Base-by-base conservation (phyloP, 2,888 invertebrate genomes). In the Imbricaverruca yamaguchii region DNA sequence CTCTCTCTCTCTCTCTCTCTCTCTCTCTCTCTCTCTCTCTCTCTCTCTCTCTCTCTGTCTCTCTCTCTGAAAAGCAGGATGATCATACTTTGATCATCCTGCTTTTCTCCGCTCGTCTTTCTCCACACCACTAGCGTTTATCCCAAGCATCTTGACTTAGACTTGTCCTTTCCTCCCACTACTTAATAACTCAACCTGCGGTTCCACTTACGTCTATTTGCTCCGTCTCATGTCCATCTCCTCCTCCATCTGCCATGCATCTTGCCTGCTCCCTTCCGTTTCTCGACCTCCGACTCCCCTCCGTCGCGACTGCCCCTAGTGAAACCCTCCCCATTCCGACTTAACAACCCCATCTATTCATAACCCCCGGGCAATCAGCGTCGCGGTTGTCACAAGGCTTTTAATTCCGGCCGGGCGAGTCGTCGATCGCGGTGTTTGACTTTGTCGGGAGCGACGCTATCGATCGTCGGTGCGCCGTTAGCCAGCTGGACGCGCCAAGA, bases 371-470 rank as follows among this genome's bases (percentile, higher is more conserved):
- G 74, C 21, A 74, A 74, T 74, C 74, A 74, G 74, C 74, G 74
- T 21, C 74, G 74, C 55, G 74, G 74, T 74, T 74, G 74, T 74
- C 74, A 74, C 74, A 55, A 55, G 74, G 74, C 74, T 74, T 74
- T 74, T 74, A 74, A 74, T 74, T 74, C 74, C 21, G 74, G 53
- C 53, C 55, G 74, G 15, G 53, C 53, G 74, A 13, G 74, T 74
- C 74, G 74, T 74, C 74, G 74, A 74, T 74, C 74, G 74, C 21
- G 55, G 74, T 55, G 74, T 74, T 74, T 74, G 74, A 74, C 74
- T 74, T 55, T 55, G 74, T 8, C 74, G 74, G 53, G 21, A 55
- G 18, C 74, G 53, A 39, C 39, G 8, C 53, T 9, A 55, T 55
- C 69, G 69, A 74, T 74, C 74, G 74, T 0, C 0, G 23, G 53